phyloP scores from a whole-genome alignment of 2,797 vertebrate species.

The Hypotaenidia philippensis region DNA sequence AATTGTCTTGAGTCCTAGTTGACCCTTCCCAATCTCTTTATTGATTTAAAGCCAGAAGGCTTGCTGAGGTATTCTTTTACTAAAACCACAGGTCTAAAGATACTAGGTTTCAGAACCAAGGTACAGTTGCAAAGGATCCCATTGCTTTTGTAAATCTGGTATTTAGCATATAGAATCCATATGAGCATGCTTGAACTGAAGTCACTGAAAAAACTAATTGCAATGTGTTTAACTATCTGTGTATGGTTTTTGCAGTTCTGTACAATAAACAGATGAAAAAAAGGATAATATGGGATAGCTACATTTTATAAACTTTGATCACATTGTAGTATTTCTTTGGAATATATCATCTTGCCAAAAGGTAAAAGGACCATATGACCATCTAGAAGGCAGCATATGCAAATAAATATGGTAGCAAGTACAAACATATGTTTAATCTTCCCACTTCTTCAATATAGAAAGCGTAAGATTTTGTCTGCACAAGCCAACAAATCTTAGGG shows the following conservation, averaged over 20 bases:
- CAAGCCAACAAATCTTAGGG: conserved; percentile 29
- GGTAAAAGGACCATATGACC: conserved; percentile 68
- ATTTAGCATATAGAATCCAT: background rate
- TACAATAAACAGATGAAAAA: background rate
- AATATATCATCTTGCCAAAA: conserved; percentile 67
- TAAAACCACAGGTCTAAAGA: background rate
- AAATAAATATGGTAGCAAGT: conserved; percentile 67
- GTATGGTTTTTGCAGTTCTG: background rate
- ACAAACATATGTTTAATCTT: conserved; percentile 66
- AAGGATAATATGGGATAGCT: background rate
- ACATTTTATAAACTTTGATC: conserved; percentile 39
- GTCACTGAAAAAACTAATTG: background rate
- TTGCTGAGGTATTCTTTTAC: background rate
- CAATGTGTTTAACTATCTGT: background rate
- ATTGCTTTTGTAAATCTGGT: background rate
- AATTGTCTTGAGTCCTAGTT: background rate
- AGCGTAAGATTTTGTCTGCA: conserved; percentile 15
- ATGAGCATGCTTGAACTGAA: background rate
- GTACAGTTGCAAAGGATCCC: background rate
- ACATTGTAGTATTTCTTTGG: conserved; percentile 15
- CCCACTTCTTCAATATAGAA: conserved; percentile 61
- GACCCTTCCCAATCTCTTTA: background rate
- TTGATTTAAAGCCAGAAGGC: background rate
- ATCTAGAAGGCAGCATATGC: conserved; percentile 62
- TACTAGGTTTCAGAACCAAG: background rate